Base-by-base conservation (phyloP, 2,797 vertebrate species). In the Anguilla marmorata region DNA sequence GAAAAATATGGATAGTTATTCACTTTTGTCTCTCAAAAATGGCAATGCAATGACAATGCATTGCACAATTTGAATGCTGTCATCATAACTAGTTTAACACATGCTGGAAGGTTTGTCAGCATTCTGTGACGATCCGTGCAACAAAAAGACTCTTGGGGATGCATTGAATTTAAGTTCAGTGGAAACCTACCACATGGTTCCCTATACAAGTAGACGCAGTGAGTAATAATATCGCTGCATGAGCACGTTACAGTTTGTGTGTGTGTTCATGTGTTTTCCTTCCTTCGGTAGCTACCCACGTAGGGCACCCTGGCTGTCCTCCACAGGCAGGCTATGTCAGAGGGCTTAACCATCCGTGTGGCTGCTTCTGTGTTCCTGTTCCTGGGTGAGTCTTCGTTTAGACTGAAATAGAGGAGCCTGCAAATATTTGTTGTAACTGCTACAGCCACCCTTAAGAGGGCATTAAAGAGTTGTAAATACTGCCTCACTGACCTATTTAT, bases 331-430 rank as follows among this genome's bases (percentile, higher is more conserved):
- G 96, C 86, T 98, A 95, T 0, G 97, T 99, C 87, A 94, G 98
- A 91, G 98, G 98, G 45, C 96, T 97, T 85, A 99, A 99, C 94
- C 96, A 99, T 86, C 95, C 97, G 0, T 99, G 98, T 88, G 98
- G 98, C 41, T 99, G 97, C 91, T 95, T 98, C 90, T 98, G 98
- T 88, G 95, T 96, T 80, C 98, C 98, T 60, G 89, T 98, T 89
- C 94, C 96, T 66, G 97, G 97, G 98, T 99, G 95, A 97, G 97
- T 86, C 5, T n/a, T 0, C 3, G 79, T 21, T 48, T 11, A 30
- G 41, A 79, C 58, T n/a, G 6, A 14, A 30, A 4, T 2, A 21
- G 3, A 30, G 30, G 11, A 27, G 76, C 19, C 48, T 45, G 9
- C 50, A 84, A 8, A 3, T 4, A n/a, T 74, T 2, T 86, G 45